phyloP scores from a whole-genome alignment of 2,888 invertebrate species.

The Cantharis rustica region DNA sequence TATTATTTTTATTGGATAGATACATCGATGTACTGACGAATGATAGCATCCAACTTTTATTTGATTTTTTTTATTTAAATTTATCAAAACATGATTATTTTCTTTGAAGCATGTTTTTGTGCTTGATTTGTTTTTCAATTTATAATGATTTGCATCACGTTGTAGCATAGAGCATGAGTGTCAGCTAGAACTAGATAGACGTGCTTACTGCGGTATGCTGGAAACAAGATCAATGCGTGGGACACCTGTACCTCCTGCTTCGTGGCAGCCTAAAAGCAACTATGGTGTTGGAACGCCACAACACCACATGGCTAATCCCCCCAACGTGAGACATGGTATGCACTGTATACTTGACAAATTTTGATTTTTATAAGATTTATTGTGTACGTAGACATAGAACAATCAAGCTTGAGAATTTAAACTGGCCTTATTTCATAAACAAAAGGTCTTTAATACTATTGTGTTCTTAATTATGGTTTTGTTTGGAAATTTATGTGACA shows the following conservation, averaged over 20 bases:
- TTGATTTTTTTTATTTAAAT: neutral
- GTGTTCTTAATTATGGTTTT: neutral
- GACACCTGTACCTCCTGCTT: slow-evolving; percentile 64
- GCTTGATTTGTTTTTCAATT: neutral
- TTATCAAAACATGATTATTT: neutral
- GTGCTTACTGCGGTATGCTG: slow-evolving; percentile 64
- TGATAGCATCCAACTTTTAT: neutral
- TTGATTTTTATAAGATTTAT: neutral
- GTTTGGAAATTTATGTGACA: neutral
- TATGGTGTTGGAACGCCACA: slow-evolving; percentile 53
- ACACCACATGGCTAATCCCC: slow-evolving; percentile 55
- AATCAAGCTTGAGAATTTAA: neutral
- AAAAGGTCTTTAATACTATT: neutral
- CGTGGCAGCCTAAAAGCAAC: slow-evolving; percentile 66
- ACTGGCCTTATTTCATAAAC: neutral
- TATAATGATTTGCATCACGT: slow-evolving; percentile 30
- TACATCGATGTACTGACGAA: slow-evolving; percentile 12
- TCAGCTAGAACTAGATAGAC: slow-evolving; percentile 43
- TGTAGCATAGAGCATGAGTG: slow-evolving; percentile 45
- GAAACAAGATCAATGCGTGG: slow-evolving; percentile 75
- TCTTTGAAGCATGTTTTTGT: neutral
- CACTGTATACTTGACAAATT: neutral
- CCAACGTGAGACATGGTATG: slow-evolving; percentile 54
- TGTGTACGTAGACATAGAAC: neutral
- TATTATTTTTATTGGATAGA: neutral